phyloP scores from a whole-genome alignment of 2,797 vertebrate genomes.

The Decapterus maruadsi region DNA sequence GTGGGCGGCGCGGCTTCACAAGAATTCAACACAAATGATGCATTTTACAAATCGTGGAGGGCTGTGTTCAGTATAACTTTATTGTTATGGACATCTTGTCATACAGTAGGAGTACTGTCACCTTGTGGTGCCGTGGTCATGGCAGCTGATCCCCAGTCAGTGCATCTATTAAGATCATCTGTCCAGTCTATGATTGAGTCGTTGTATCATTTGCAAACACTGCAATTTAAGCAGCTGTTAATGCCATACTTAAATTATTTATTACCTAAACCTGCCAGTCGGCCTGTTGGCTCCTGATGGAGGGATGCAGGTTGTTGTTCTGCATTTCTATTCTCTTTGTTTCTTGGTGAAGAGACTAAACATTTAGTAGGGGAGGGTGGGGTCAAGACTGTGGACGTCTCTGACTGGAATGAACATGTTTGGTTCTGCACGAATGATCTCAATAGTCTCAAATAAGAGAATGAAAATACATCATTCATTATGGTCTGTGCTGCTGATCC shows the following conservation, averaged over 20 bases:
- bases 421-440: not conserved
- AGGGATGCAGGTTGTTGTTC: not conserved
- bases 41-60: conserved; percentile 38
- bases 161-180: not conserved
- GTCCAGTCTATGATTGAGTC: not conserved
- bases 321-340: not conserved
- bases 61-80: conserved; percentile 17
- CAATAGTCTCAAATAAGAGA: not conserved
- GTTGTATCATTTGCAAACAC: not conserved
- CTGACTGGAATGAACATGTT: not conserved
- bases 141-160: not conserved
- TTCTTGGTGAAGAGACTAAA: conserved; percentile 1
- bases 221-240: conserved; percentile 2
- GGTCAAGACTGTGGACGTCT: too few species aligned
- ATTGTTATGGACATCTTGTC: conserved; percentile 15
- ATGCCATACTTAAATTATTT: not conserved
- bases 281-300: not conserved
- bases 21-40: conserved; percentile 38
- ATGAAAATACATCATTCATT: not conserved
- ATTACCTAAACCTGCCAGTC: too few species aligned
- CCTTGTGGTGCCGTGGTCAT: not conserved
- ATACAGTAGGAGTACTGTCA: not conserved
- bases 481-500: too few species aligned
- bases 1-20: conserved; percentile 38
- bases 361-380: too few species aligned